These are phyloP conservation scores for Drosophila differens DNA, from an alignment of 2,888 invertebrate species.

Conservation along the genomic window DNA sequence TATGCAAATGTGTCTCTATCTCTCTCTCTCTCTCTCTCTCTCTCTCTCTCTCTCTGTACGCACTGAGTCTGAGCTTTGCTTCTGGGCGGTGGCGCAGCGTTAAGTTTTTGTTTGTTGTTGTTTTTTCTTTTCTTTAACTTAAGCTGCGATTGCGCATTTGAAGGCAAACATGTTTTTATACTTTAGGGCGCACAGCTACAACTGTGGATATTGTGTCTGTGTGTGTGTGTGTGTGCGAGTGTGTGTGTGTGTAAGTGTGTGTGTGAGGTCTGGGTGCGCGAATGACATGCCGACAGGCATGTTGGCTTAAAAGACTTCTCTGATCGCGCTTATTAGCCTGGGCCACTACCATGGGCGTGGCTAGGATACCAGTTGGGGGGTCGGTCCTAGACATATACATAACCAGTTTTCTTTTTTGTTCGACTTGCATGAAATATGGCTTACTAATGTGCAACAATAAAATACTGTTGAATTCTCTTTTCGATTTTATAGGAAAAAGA, in stretches of 20 bases:
- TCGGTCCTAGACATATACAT: too few relatives aligned
- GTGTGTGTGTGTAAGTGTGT: constrained; percentile 5
- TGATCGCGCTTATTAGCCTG: constrained; percentile 83
- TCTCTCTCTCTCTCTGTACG: not conserved
- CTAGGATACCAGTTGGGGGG: not conserved
- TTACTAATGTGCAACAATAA: not conserved
- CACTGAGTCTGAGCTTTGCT: constrained; percentile 53
- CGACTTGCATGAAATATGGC: not conserved
- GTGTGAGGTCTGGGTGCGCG: constrained; percentile 35
- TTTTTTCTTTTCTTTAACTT: constrained; percentile 56
- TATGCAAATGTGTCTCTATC: constrained; percentile 37
- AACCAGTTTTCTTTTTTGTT: not conserved
- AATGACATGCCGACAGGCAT: constrained; percentile 83
- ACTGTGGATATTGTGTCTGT: constrained; percentile 5
- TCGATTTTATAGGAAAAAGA: not conserved
- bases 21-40: not conserved
- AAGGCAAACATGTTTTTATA: constrained; percentile 86
- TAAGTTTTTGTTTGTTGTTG: constrained; percentile 43
- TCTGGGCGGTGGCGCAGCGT: constrained; percentile 82
- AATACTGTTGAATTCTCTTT: not conserved
- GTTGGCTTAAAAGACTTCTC: constrained; percentile 84
- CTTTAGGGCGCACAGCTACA: constrained; percentile 78
- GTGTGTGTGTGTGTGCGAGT: not conserved
- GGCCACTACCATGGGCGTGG: constrained; percentile 13
- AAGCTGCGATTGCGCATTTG: constrained; percentile 83